Evolutionary conservation across 2,797 vertebrate genomes (phyloP).

Genomic region (Siniperca scherzeri): DNA sequence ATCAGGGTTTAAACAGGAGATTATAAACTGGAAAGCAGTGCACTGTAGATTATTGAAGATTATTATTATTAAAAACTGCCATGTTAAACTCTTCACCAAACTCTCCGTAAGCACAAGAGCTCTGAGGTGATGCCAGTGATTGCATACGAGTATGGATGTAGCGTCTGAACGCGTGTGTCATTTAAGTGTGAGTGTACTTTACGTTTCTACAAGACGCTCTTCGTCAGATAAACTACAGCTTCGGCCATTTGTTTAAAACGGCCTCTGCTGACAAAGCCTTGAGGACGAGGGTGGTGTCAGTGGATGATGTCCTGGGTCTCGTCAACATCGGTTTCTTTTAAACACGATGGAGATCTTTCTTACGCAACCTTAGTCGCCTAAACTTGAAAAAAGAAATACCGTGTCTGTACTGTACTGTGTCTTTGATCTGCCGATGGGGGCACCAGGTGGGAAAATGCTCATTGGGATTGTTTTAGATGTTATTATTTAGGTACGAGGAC

Average conservation of each 20-base stretch:
- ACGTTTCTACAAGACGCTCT: not conserved
- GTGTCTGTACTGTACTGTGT: too few relatives aligned
- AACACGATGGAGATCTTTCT: not conserved
- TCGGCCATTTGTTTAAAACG: not conserved
- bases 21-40: constrained; percentile 25
- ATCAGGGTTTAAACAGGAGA: constrained; percentile 35
- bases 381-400: too few relatives aligned
- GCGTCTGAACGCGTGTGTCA: not conserved
- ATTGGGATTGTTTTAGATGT: too few relatives aligned
- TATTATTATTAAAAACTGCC: constrained; percentile 15
- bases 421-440: too few relatives aligned
- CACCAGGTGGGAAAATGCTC: too few relatives aligned
- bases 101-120: constrained; percentile 21
- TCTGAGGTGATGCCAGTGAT: not conserved
- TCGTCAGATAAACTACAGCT: not conserved
- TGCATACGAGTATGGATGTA: not conserved
- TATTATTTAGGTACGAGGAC: too few relatives aligned
- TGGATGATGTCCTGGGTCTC: not conserved
- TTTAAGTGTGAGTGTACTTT: too few relatives aligned
- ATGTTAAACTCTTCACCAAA: constrained; percentile 20
- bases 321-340: not conserved
- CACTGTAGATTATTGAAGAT: constrained; percentile 46
- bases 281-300: not conserved
- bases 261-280: not conserved
- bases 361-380: not conserved